Conservation (phyloP, 2,113 vertebrate genomes). For the Thomomys bottae region DNA sequence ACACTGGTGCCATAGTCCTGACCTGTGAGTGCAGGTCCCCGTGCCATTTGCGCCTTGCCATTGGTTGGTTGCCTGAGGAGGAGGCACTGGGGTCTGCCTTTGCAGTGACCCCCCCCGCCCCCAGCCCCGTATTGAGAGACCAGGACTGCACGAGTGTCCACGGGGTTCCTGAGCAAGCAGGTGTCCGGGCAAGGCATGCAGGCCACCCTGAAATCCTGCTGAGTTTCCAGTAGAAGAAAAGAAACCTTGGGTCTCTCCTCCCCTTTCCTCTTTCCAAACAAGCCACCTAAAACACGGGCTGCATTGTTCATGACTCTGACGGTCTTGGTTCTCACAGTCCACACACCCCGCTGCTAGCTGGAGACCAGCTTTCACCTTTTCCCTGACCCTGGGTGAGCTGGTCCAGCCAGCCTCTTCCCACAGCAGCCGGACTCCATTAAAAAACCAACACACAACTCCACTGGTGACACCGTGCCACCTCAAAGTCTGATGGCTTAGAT, state of each 20-base stretch:
- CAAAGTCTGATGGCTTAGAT: slow-evolving; percentile 67
- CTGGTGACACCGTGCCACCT: slow-evolving; percentile 61
- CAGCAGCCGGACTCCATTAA: slow-evolving; percentile 44
- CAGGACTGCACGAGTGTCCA: background rate
- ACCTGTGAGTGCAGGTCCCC: rapidly evolving
- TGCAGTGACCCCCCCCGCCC: background rate
- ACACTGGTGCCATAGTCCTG: too few species aligned
- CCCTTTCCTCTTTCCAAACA: slow-evolving; percentile 61
- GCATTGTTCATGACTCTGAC: slow-evolving; percentile 41
- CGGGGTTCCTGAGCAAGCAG: slow-evolving; percentile 50
- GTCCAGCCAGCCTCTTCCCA: slow-evolving; percentile 27
- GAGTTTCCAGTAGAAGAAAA: background rate
- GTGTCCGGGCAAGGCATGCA: slow-evolving; percentile 29
- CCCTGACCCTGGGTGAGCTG: slow-evolving; percentile 21
- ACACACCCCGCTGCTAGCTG: slow-evolving; percentile 10
- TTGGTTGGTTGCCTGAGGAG: background rate
- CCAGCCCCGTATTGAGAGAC: rapidly evolving
- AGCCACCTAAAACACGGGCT: slow-evolving; percentile 36
- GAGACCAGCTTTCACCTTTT: slow-evolving; percentile 26
- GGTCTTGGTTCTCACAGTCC: slow-evolving; percentile 37
- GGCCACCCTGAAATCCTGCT: slow-evolving; percentile 33
- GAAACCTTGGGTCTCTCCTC: background rate
- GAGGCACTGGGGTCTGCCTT: background rate
- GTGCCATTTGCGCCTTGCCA: background rate
- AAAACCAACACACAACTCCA: slow-evolving; percentile 47